Conservation (phyloP, 37 sponge, comb jelly and placozoan species). For the Tethya wilhelma region DNA sequence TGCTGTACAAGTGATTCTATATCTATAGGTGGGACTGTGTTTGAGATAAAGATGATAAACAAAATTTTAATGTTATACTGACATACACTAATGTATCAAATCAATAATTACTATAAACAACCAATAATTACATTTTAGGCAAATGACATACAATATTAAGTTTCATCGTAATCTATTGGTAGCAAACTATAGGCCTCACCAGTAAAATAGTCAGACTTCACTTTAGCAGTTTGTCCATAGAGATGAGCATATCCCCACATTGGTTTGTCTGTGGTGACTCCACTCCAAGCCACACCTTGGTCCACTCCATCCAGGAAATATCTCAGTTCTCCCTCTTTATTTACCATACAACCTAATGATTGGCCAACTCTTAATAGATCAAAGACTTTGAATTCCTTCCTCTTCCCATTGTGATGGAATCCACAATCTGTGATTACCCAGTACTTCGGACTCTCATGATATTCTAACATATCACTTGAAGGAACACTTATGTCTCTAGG, state of each 20-base stretch:
- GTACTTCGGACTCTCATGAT: slow-evolving; percentile 73
- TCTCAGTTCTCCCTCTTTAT: slow-evolving; percentile 73
- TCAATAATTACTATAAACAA: too few relatives aligned
- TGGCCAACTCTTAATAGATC: slow-evolving; percentile 77
- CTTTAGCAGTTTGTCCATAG: slow-evolving; percentile 84
- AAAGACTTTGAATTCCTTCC: slow-evolving; percentile 71
- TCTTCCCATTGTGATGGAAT: slow-evolving; percentile 79
- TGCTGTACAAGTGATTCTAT: too few relatives aligned
- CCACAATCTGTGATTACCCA: slow-evolving; percentile 91
- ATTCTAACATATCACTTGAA: slow-evolving; percentile 78
- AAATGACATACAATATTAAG: too few relatives aligned
- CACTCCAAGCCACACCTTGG: slow-evolving; percentile 77
- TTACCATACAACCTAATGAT: slow-evolving; percentile 68
- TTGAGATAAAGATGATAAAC: too few relatives aligned
- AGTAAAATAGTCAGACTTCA: slow-evolving; percentile 81
- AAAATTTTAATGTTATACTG: too few relatives aligned
- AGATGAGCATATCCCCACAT: slow-evolving; percentile 89
- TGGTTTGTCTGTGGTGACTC: slow-evolving; percentile 73
- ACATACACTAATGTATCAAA: too few relatives aligned
- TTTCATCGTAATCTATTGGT: too few relatives aligned
- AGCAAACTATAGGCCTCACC: slow-evolving; percentile 43
- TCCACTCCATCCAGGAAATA: slow-evolving; percentile 79
- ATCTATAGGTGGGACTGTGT: too few relatives aligned
- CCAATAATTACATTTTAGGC: too few relatives aligned
- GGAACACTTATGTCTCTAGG: slow-evolving; percentile 77